These are phyloP conservation scores for Caenorhabditis doughertyi DNA, from an alignment of 2,888 invertebrate genomes.

Conservation along the genomic window DNA sequence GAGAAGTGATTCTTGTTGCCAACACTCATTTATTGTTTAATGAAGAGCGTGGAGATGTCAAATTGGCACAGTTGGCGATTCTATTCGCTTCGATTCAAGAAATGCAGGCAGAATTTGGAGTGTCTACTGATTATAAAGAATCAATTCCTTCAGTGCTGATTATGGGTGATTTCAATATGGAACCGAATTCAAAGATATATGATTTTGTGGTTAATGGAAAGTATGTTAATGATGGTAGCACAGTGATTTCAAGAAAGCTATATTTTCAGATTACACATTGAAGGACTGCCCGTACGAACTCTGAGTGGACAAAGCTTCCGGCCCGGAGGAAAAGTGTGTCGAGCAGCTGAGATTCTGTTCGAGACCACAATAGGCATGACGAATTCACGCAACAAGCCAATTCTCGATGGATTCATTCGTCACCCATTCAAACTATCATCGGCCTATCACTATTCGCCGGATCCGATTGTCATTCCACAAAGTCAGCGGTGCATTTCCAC, in stretches of 20 bases:
- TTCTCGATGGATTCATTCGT: slow-evolving; percentile 19
- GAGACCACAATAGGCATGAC: not conserved
- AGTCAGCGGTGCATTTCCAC: slow-evolving; percentile 71
- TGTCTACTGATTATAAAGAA: not conserved
- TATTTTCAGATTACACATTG: slow-evolving; percentile 23
- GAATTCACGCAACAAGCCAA: not conserved
- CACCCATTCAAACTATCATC: slow-evolving; percentile 60
- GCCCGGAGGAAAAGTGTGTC: slow-evolving; percentile 14
- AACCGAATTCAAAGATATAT: slow-evolving; percentile 88
- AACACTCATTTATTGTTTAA: slow-evolving; percentile 97
- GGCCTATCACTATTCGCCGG: slow-evolving; percentile 22
- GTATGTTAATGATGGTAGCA: slow-evolving; percentile 20
- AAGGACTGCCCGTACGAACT: slow-evolving; percentile 10
- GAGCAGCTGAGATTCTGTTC: not conserved
- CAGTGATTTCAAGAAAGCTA: not conserved
- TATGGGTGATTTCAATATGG: slow-evolving; percentile 94
- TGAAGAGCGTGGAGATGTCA: slow-evolving; percentile 91
- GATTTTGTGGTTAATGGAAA: slow-evolving; percentile 86
- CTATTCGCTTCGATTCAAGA: slow-evolving; percentile 91
- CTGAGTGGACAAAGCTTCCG: slow-evolving; percentile 44
- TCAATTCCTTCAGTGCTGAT: slow-evolving; percentile 88
- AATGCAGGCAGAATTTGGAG: slow-evolving; percentile 21
- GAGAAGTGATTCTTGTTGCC: slow-evolving; percentile 87
- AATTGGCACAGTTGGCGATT: slow-evolving; percentile 91
- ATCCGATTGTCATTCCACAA: not conserved